Percentiles rank a stretch among this genome's conserved stretches.
Evolutionary conservation across 2,888 invertebrate species (phyloP).

Genomic region (Adelphocoris suturalis): DNA sequence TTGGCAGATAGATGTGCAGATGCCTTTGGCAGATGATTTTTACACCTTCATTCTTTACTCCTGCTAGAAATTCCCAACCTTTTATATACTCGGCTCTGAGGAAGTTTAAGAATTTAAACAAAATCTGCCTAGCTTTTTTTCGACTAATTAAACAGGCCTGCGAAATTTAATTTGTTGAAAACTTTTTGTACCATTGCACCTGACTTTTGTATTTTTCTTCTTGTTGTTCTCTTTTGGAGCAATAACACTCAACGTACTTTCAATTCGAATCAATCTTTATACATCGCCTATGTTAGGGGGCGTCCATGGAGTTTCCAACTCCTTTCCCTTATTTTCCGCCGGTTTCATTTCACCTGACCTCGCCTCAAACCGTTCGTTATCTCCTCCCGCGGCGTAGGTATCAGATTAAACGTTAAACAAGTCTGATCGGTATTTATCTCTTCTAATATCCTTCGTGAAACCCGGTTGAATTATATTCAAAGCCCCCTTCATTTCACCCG

Average conservation of each 20-base stretch:
- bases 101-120: no score
- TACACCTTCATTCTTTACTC: no score
- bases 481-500: conserved; percentile 3
- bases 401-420: conserved; percentile 66
- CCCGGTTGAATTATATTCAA: conserved; percentile 36
- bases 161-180: no score
- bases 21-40: no score
- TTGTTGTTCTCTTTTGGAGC: no score
- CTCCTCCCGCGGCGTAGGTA: conserved; percentile 6
- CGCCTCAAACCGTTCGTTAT: conserved; percentile 48
- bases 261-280: conserved; percentile 13
- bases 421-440: conserved; percentile 68
- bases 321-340: conserved; percentile 38
- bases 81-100: no score
- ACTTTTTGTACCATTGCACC: no score
- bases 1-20: no score
- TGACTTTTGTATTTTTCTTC: no score
- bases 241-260: background rate
- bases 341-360: conserved; percentile 66
- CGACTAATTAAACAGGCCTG: no score
- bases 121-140: no score
- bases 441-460: conserved; percentile 64
- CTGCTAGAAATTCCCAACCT: no score
- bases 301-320: background rate
- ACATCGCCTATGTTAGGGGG: background rate